A percentile compares a stretch with the other conserved stretches of the same genome.
Evolutionary conservation across 2,797 vertebrate species (phyloP).

Genomic region (Ibycter americanus): DNA sequence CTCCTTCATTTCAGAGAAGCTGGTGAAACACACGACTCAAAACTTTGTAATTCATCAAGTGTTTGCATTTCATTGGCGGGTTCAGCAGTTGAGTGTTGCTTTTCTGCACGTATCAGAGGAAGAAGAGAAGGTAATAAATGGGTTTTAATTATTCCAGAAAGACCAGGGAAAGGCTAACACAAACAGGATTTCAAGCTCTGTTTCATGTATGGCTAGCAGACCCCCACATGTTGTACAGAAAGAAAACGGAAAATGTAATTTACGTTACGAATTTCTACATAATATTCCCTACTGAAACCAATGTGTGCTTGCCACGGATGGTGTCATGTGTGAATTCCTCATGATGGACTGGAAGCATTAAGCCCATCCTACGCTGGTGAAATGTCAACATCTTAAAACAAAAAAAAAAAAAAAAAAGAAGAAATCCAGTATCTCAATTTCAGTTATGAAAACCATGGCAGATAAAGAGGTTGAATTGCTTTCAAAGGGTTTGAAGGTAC

Average conservation of each 20-base stretch:
- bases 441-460: fast-evolving
- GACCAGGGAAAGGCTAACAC: background rate
- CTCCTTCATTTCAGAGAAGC: background rate
- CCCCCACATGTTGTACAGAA: background rate
- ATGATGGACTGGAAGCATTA: background rate
- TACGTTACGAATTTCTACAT: background rate
- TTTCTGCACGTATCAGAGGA: background rate
- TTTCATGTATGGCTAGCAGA: background rate
- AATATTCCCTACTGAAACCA: background rate
- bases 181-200: background rate
- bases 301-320: background rate
- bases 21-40: background rate
- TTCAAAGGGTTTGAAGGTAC: background rate
- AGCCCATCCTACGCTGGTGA: background rate
- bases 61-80: background rate
- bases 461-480: background rate
- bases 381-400: background rate
- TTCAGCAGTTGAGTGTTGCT: background rate
- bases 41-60: background rate
- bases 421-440: background rate
- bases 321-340: background rate
- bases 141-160: background rate
- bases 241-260: background rate
- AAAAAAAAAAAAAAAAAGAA: too few species aligned
- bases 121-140: background rate